Conservation (phyloP, 1,140 invertebrate genomes). For the Tetramorium alpestre region DNA sequence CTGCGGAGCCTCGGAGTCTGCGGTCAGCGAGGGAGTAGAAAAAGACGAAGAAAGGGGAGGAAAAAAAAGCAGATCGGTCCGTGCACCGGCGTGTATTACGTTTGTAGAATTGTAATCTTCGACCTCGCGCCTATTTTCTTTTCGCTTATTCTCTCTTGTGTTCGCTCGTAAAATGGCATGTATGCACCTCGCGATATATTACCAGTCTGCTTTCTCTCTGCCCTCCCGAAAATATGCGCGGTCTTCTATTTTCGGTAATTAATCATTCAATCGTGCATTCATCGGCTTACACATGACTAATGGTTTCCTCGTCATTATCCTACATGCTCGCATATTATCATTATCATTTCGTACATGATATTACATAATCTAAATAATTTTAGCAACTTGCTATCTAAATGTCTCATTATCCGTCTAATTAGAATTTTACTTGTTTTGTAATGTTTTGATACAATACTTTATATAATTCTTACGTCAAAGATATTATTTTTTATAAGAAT, state of each 20-base stretch:
- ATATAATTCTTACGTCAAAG: not conserved
- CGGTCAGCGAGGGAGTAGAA: conserved; percentile 62
- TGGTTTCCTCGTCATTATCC: not conserved
- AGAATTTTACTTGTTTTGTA: not conserved
- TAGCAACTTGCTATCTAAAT: not conserved
- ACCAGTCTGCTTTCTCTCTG: not conserved
- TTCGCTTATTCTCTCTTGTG: conserved; percentile 30
- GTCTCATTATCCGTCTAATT: not conserved
- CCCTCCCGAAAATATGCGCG: not conserved
- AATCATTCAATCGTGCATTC: not conserved
- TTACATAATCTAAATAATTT: not conserved
- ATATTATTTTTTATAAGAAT: not conserved
- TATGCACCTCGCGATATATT: not conserved
- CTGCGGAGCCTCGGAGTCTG: conserved; percentile 56
- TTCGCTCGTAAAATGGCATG: conserved; percentile 41
- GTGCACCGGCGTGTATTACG: conserved; percentile 32
- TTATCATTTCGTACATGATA: not conserved
- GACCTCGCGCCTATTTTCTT: conserved; percentile 52
- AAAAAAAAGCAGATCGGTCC: conserved; percentile 10
- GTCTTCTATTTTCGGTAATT: not conserved
- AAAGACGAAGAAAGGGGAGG: conserved; percentile 12
- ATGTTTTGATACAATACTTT: not conserved
- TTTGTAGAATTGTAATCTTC: conserved; percentile 55
- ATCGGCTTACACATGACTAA: not conserved
- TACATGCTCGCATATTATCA: not conserved